These are phyloP conservation scores for Agrochola circellaris DNA, from an alignment of 2,888 invertebrate genomes.

Conservation along the genomic window DNA sequence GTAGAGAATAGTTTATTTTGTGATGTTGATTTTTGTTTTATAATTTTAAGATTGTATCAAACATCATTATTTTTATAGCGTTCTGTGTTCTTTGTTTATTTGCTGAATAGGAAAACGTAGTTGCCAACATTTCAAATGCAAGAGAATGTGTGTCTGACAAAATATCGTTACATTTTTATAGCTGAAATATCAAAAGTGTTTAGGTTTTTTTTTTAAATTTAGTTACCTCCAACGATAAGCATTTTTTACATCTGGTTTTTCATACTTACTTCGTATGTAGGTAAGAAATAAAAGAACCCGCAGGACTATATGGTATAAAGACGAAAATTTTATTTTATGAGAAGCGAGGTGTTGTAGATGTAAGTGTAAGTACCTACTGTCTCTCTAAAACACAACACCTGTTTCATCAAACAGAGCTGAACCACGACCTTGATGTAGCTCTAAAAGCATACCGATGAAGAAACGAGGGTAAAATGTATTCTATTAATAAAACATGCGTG, in stretches of 20 bases:
- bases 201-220: too few species aligned
- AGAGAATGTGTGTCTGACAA: background rate
- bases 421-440: background rate
- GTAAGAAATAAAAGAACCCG: background rate
- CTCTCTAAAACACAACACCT: background rate
- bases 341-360: background rate
- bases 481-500: constrained; percentile 10
- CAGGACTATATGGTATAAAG: background rate
- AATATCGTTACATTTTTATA: background rate
- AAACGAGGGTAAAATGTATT: background rate
- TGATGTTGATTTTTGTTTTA: background rate
- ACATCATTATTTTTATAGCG: background rate
- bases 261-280: background rate
- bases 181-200: background rate
- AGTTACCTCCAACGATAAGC: background rate
- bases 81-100: background rate
- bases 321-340: background rate
- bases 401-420: background rate
- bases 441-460: background rate
- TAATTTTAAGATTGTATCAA: background rate
- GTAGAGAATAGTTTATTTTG: background rate
- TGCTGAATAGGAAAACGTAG: background rate
- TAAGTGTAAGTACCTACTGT: background rate
- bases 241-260: background rate
- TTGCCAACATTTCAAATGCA: background rate